Evolutionary conservation across 2,113 vertebrate species (phyloP), one percentile per base, ranked within the genome.

Genomic region (Psettodes erumei): DNA sequence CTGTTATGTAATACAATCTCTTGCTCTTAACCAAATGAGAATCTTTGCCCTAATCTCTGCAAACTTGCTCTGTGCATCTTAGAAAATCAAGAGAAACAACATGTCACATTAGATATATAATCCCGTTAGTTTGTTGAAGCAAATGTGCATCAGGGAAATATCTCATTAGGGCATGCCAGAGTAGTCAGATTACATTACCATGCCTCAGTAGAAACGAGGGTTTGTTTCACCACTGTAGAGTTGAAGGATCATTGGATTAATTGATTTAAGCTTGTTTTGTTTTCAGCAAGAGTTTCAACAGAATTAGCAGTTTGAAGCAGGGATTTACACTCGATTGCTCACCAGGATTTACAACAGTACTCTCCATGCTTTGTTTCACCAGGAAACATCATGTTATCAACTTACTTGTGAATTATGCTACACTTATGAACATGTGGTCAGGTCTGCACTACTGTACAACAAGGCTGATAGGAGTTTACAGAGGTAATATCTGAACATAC

Each of bases 1-100:
- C 23, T 68, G 48, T 89, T 90, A 71, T 65, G 54, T 74, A 86
- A 87, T 45, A 21, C 71, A 79, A 47, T 72, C 62, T 61, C 47
- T 42, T 60, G 63, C 56, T 50, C 25, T 48, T 38, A 43, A 27
- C 25, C 54, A 55, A 38, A 23, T 21, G 12, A 72, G 32, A 76
- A 75, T 18, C 33, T 37, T 32, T 71, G 64, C 1, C 16, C 54
- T 45, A 25, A 27, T 67, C 56, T 86, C 27, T 56, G 23, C 38
- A 65, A 53, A 40, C 12, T 73, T 75, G 21, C 23, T 62, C 48
- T 23, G 38, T 54, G 58, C 40, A 23, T 70, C 18, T 54, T 38
- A 18, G 16, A 60, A 71, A 68, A 81, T 63, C n/a, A n/a, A n/a
- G 3, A 64, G 50, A 63, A 19, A 69, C 18, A 65, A 55, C 65